Conservation (phyloP, 1,140 invertebrate species). For the Aphis gossypii region DNA sequence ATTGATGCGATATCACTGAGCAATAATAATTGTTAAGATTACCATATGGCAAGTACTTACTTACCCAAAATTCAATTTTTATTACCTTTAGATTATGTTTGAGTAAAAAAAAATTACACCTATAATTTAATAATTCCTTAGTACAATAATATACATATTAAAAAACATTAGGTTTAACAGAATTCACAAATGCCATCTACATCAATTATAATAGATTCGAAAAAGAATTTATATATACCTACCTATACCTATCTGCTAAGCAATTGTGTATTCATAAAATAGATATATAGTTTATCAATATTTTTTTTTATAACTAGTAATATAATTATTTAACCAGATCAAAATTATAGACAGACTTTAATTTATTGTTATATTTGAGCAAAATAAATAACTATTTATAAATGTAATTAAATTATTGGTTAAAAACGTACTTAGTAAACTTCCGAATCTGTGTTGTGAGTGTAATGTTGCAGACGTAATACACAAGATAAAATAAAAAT, state of each 20-base stretch:
- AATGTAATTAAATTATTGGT: constrained; percentile 9
- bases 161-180: neutral
- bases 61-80: neutral
- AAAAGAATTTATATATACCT: no score
- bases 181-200: neutral
- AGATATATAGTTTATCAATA: neutral
- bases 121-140: neutral
- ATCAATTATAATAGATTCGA: neutral
- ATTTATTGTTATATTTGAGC: neutral
- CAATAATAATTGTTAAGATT: neutral
- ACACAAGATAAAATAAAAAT: neutral
- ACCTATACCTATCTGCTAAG: no score
- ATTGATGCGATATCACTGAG: no score
- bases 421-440: neutral
- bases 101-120: no score
- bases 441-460: neutral
- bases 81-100: neutral
- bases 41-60: neutral
- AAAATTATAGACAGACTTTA: neutral
- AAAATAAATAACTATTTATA: neutral
- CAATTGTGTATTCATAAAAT: neutral
- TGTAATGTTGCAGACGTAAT: neutral
- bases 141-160: neutral
- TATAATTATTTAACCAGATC: neutral
- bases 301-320: neutral